Base-by-base conservation (phyloP, 2,888 invertebrate genomes). In the Tillus elongatus region DNA sequence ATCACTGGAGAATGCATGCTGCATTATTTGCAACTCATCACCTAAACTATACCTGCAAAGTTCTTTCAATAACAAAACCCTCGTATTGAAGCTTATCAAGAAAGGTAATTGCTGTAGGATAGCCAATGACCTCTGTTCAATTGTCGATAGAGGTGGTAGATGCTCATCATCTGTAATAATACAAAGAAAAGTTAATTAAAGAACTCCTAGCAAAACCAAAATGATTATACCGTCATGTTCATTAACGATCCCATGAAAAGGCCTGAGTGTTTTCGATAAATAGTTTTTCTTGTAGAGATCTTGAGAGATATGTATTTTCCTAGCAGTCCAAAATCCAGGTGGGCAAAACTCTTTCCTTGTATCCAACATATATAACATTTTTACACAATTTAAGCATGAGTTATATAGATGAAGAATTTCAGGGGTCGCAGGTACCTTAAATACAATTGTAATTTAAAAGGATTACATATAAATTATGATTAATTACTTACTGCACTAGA, bases 61-160 rank as follows among this genome's bases (percentile, higher is more conserved):
- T 26, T 82, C 81, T 59, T 89, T 84, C 42, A 89, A 75, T 40
- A 92, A 83, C 43, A 86, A 72, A 3, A 96, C 89, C 42, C 97
- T 73, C 40, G 91, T 86, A 48, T 83, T 81, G 61, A 97, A 97
- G 8, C 89, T 82, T 31, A 97, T 83, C 9, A 93, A 82, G 66
- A 97, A 98, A 0, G 97, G 97, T 43, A 97, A 79, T 64, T 95
- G 90, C 39, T 86, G 79, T 11, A 97, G 68, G 41, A 97, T 80
- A 0, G 90, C 88, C 30, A 92, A 71, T 1, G 89, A 86, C 37
- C 93, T 74, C 24, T 89, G 75, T 64, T 95, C 93, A 45, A 83
- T 85, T 3, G 86, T 86, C 0, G 91, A 87, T 45, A 92, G 66
- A 0, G 88, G 88, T 1, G 89, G 88, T 0, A 84, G 79, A 43